phyloP scores from a whole-genome alignment of 2,797 vertebrate genomes.

The Crocidura indochinensis region DNA sequence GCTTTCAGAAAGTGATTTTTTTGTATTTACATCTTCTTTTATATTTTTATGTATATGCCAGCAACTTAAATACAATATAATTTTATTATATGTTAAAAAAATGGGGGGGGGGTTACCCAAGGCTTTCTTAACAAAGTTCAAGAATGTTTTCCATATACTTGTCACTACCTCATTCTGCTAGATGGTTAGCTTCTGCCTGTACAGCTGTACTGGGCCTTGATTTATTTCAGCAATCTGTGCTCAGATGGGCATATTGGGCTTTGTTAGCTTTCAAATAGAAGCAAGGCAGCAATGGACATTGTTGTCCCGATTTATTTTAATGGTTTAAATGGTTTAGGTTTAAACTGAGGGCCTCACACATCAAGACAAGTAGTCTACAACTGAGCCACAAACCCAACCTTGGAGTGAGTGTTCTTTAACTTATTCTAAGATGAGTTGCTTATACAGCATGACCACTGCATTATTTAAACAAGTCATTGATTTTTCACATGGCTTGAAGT shows the following conservation, averaged over 20 bases:
- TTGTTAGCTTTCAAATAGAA: constrained; percentile 22
- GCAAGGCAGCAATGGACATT: neutral
- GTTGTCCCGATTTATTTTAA: too few species aligned
- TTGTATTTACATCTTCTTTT: neutral
- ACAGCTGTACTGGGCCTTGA: neutral
- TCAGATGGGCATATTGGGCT: neutral
- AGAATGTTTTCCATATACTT: neutral
- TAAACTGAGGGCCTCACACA: too few species aligned
- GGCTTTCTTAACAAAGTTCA: neutral
- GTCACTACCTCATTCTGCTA: neutral
- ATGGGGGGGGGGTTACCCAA: neutral
- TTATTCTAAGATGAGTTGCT: constrained; percentile 1
- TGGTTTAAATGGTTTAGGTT: too few species aligned
- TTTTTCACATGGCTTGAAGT: constrained; percentile 32
- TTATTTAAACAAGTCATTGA: constrained; percentile 27
- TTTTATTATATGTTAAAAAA: constrained; percentile 41
- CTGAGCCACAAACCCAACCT: too few species aligned
- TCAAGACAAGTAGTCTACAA: too few species aligned
- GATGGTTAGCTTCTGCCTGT: neutral
- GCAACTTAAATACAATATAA: constrained; percentile 40
- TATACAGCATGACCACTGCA: neutral
- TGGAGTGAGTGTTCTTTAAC: too few species aligned
- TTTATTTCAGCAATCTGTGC: neutral
- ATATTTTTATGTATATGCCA: neutral
- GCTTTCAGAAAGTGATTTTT: constrained; percentile 2